Percentiles rank a stretch among this genome's conserved stretches.
phyloP scores from a whole-genome alignment of 1,140 invertebrate species.

The Heliconius hewitsoni region DNA sequence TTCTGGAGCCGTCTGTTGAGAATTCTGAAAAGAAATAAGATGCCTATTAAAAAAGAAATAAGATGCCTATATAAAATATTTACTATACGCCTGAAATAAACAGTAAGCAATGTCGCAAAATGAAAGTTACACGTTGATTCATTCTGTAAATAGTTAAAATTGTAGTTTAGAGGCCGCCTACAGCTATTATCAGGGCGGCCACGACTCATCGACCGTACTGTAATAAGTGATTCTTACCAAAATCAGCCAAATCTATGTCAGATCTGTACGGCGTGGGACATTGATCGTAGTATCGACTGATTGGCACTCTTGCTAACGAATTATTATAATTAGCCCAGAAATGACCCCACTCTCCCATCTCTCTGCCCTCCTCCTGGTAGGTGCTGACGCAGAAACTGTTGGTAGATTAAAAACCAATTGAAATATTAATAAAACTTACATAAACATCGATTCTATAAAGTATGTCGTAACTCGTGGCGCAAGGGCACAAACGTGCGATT shows the following conservation, averaged over 20 bases:
- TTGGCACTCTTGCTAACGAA: constrained; percentile 50
- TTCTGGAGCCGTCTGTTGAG: constrained; percentile 52
- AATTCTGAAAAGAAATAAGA: constrained; percentile 52
- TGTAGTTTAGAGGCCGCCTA: no score
- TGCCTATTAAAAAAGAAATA: background rate
- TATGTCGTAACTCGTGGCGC: no score
- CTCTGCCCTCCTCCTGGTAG: constrained; percentile 54
- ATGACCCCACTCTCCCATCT: constrained; percentile 61
- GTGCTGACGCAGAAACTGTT: constrained; percentile 56
- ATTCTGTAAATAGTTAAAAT: no score
- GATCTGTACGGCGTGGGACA: constrained; percentile 70
- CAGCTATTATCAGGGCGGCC: no score
- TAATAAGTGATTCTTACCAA: constrained; percentile 43
- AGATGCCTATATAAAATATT: background rate
- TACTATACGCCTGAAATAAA: background rate
- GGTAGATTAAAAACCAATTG: background rate
- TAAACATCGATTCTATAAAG: no score
- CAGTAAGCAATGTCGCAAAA: no score
- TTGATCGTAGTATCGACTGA: constrained; percentile 67
- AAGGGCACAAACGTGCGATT: no score
- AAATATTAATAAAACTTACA: background rate
- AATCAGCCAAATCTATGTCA: constrained; percentile 62
- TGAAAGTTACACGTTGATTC: background rate
- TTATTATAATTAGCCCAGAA: constrained; percentile 76
- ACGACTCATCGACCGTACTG: no score